phyloP scores from a whole-genome alignment of 2,113 vertebrate species.

The Xiphophorus maculatus region DNA sequence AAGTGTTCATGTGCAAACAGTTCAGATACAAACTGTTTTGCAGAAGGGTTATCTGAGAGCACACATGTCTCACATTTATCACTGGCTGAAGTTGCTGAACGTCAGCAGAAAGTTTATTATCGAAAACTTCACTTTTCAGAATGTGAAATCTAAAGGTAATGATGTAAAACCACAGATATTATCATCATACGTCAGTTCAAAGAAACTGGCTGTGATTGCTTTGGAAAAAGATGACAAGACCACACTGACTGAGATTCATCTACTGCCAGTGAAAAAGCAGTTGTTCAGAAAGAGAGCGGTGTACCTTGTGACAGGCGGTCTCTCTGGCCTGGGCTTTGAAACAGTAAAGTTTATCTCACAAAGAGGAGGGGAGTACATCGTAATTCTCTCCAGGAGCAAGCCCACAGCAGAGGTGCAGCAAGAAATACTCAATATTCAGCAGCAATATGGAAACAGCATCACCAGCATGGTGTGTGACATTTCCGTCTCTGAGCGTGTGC shows the following conservation, averaged over 20 bases:
- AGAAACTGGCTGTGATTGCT: constrained; percentile 63
- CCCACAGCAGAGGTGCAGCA: constrained; percentile 74
- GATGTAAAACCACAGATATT: constrained; percentile 19
- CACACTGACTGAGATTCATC: constrained; percentile 71
- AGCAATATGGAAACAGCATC: constrained; percentile 70
- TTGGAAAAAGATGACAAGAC: constrained; percentile 55
- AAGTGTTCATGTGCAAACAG: constrained; percentile 72
- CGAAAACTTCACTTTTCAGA: constrained; percentile 62
- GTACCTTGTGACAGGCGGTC: constrained; percentile 85
- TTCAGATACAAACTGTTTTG: constrained; percentile 71
- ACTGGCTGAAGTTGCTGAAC: constrained; percentile 81
- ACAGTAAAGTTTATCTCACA: constrained; percentile 86
- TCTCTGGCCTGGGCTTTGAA: constrained; percentile 88
- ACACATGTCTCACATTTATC: constrained; percentile 64
- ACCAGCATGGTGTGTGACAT: constrained; percentile 81
- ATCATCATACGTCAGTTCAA: constrained; percentile 79
- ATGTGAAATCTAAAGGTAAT: constrained; percentile 31
- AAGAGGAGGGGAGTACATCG: constrained; percentile 80
- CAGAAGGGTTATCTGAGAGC: constrained; percentile 78
- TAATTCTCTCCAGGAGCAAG: constrained; percentile 81
- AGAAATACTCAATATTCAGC: constrained; percentile 75
- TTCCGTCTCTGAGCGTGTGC: constrained; percentile 64
- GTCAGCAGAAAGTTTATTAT: constrained; percentile 58
- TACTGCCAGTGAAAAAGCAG: constrained; percentile 61
- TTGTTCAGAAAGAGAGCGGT: constrained; percentile 80